Base-by-base conservation (phyloP, 1,140 invertebrate species). In the Neuroterus valhalla region DNA sequence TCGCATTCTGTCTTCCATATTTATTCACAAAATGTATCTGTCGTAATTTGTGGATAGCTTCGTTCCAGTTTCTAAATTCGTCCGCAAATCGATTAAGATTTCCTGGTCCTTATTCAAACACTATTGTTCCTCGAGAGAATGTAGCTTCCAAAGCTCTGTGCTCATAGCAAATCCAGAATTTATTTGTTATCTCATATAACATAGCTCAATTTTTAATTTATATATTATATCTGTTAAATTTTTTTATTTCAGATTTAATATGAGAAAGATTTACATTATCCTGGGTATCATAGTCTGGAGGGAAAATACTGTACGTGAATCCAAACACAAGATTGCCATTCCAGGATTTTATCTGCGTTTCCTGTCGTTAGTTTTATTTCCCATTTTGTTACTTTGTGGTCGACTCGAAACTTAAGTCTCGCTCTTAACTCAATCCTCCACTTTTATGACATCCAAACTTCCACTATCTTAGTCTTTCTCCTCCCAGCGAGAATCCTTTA, bases 311-410 rank as follows among this genome's bases (percentile, higher is more conserved):
- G 23, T 26, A 62, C 55, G n/a, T 14, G 55, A 23, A 62, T 12
- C 23, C 55, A 26, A 62, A 26, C 15, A 26, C 55, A 62, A 62
- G 55, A 62, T 62, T n/a, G 23, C 55, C 55, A 62, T 62, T 23
- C 55, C 55, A 38, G 55, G 14, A 62, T 38, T 23, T 38, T 23
- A 62, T 38, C 21, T 23, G 11, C 12, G 23, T 26, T 23, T 15
- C 23, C 10, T 21, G 5, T 62, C 15, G 26, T 62, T 62, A 14
- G 23, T 62, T 62, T 62, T 62, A 62, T 62, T 62, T 23, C 23
- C 31, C 12, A 62, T 62, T 62, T 62, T 62, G 23, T 23, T 62
- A 62, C 55, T 62, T 62, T 62, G 26, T 26, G 31, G n/a, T 38
- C 12, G 23, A 62, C 55, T 62, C 23, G 55, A 15, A n/a, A 31